These are phyloP conservation scores for Progne subis DNA, from an alignment of 2,113 vertebrate species.

Conservation along the genomic window DNA sequence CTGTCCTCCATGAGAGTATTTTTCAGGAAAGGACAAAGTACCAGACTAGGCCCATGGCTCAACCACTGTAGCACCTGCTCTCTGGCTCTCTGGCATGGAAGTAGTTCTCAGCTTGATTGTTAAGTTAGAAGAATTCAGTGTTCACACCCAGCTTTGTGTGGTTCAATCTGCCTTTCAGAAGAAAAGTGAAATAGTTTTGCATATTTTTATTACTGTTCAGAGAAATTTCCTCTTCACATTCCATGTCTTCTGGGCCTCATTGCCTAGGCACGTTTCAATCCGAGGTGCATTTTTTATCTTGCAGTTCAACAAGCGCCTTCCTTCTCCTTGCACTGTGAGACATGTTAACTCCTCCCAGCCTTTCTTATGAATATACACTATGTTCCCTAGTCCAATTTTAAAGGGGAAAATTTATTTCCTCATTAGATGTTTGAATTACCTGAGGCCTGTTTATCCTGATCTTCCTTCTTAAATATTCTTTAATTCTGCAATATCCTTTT, in stretches of 20 bases:
- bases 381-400: background rate
- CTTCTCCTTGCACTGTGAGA: background rate
- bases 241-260: background rate
- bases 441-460: background rate
- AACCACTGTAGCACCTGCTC: background rate
- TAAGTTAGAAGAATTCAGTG: background rate
- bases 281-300: background rate
- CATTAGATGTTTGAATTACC: background rate
- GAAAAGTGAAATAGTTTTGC: background rate
- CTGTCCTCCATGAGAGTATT: background rate
- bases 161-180: slow-evolving; percentile 1
- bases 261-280: background rate
- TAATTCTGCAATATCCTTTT: background rate
- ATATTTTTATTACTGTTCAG: background rate
- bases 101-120: background rate
- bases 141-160: background rate
- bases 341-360: background rate
- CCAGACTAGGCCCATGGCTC: background rate
- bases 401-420: background rate
- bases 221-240: background rate
- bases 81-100: background rate
- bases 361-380: background rate
- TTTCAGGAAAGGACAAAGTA: background rate
- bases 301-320: background rate
- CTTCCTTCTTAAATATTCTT: background rate